Conservation (phyloP, 2,888 invertebrate genomes). For the Trachelus iudaicus region DNA sequence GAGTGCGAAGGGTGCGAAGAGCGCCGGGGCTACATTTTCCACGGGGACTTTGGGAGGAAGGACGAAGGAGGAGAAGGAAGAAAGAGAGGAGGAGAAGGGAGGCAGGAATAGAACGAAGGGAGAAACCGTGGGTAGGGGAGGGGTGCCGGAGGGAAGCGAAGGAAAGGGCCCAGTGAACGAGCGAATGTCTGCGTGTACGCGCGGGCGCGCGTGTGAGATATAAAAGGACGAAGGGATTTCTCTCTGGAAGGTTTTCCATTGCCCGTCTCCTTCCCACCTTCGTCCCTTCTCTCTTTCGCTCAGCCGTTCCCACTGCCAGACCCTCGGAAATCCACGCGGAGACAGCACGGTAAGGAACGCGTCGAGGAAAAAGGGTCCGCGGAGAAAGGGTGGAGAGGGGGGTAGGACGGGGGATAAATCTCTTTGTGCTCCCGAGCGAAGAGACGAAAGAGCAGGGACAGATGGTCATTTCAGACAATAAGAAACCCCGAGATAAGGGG, state of each 20-base stretch:
- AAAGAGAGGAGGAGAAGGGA: neutral
- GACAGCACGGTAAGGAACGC: slow-evolving; percentile 18
- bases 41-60: neutral
- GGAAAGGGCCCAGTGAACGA: too few species aligned
- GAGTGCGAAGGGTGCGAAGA: too few species aligned
- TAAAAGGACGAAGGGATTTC: too few species aligned
- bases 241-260: too few species aligned
- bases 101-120: too few species aligned
- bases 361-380: slow-evolving; percentile 25
- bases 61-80: slow-evolving; percentile 16
- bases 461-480: slow-evolving; percentile 66
- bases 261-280: slow-evolving; percentile 8
- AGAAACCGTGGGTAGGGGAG: too few species aligned
- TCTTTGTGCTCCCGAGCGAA: slow-evolving; percentile 56
- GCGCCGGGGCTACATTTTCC: too few species aligned
- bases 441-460: slow-evolving; percentile 64
- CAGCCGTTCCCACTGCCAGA: neutral
- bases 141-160: too few species aligned
- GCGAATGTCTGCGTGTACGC: too few species aligned
- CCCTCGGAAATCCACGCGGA: too few species aligned
- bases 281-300: slow-evolving; percentile 9
- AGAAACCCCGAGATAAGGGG: slow-evolving; percentile 65
- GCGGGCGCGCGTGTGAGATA: too few species aligned
- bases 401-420: slow-evolving; percentile 45
- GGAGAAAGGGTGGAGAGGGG: slow-evolving; percentile 33